These are phyloP conservation scores for Zaprionus inermis DNA, from an alignment of 1,140 invertebrate species.

Conservation along the genomic window DNA sequence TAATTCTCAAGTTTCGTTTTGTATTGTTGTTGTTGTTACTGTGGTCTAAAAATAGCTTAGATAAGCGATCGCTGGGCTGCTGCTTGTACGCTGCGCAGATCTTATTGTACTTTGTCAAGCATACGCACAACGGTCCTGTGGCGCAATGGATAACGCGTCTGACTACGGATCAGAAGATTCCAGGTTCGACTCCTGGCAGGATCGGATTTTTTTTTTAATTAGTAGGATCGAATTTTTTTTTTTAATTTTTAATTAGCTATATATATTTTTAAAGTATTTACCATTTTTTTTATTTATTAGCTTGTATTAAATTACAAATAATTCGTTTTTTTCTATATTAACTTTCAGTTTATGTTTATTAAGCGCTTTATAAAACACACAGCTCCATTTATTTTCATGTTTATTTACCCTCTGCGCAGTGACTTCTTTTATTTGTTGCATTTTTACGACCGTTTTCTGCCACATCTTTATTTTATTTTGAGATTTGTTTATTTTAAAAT, in stretches of 20 bases:
- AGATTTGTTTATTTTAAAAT: slow-evolving; percentile 41
- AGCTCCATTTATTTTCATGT: slow-evolving; percentile 2
- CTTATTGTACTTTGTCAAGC: background rate
- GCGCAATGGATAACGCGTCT: slow-evolving; percentile 90
- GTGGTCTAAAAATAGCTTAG: slow-evolving; percentile 36
- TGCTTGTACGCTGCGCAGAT: background rate
- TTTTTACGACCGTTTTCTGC: slow-evolving; percentile 11
- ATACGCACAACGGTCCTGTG: slow-evolving; percentile 85
- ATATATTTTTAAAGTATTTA: slow-evolving; percentile 10
- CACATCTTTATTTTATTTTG: slow-evolving; percentile 21
- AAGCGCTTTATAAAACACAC: background rate
- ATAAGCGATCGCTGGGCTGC: slow-evolving; percentile 25
- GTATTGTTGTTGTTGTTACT: slow-evolving; percentile 35
- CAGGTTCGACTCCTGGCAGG: slow-evolving; percentile 90
- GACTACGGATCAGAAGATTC: slow-evolving; percentile 90
- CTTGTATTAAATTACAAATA: no score
- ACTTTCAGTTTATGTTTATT: background rate
- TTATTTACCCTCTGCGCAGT: background rate
- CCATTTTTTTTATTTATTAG: background rate
- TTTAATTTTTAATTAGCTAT: background rate
- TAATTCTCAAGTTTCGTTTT: slow-evolving; percentile 37
- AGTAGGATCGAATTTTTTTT: no score
- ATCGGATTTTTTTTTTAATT: slow-evolving; percentile 84
- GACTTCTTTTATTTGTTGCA: slow-evolving; percentile 21
- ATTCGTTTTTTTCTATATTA: background rate